Conservation (phyloP, 2,797 vertebrate genomes). For the Chaetodon trifasciatus region DNA sequence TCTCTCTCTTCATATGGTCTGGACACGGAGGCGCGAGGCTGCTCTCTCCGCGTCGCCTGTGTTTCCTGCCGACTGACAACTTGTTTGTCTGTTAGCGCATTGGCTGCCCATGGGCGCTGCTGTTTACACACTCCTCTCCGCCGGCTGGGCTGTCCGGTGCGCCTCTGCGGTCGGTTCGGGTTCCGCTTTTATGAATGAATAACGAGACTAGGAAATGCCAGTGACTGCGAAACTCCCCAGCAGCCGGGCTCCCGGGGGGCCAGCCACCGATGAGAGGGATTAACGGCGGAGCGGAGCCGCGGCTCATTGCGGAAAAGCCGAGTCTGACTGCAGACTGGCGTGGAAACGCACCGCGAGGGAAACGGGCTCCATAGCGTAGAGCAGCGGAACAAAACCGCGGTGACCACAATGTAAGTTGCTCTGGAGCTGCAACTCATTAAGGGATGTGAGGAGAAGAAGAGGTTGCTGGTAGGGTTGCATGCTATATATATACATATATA, state of each 20-base stretch:
- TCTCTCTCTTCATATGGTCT: constrained; percentile 36
- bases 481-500: constrained; percentile 14
- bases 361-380: constrained; percentile 78
- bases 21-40: constrained; percentile 45
- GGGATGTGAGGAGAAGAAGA: constrained; percentile 4
- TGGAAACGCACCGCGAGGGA: constrained; percentile 75
- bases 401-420: constrained; percentile 85
- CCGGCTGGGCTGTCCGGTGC: constrained; percentile 65
- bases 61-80: constrained; percentile 66
- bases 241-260: constrained; percentile 70
- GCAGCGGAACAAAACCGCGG: constrained; percentile 67
- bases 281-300: constrained; percentile 75
- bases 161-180: constrained; percentile 69
- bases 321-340: constrained; percentile 81
- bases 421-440: constrained; percentile 59
- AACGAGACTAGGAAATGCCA: constrained; percentile 66
- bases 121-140: constrained; percentile 59
- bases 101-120: constrained; percentile 71
- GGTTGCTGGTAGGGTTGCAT: constrained; percentile 9
- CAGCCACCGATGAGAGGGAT: constrained; percentile 81
- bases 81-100: constrained; percentile 76
- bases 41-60: constrained; percentile 8
- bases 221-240: constrained; percentile 68
- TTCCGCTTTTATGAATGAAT: constrained; percentile 81
- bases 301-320: constrained; percentile 87